phyloP scores from a whole-genome alignment of 2,113 vertebrate species.

The Trogon melanurus region DNA sequence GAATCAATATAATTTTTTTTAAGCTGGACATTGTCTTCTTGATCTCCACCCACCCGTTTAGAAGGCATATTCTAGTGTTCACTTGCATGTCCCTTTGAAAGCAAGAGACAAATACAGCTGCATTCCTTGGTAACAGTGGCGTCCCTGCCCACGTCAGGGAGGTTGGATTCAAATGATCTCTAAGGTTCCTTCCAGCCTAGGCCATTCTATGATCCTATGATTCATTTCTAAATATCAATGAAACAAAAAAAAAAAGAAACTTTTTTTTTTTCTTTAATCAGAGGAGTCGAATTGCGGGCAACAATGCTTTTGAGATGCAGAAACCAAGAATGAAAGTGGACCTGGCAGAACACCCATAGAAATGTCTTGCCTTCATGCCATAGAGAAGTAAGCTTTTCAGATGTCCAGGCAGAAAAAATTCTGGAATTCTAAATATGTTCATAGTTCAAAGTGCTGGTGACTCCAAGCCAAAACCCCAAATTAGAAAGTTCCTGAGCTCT shows the following conservation, averaged over 20 bases:
- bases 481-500: not conserved
- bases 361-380: not conserved
- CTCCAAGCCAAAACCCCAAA: slow-evolving; percentile 33
- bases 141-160: too few species aligned
- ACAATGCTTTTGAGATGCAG: not conserved
- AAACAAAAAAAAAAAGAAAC: not conserved
- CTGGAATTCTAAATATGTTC: slow-evolving; percentile 23
- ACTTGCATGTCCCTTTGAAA: not conserved
- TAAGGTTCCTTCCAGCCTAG: too few species aligned
- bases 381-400: not conserved
- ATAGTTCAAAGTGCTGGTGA: not conserved
- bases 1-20: not conserved
- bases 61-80: not conserved
- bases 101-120: not conserved
- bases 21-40: not conserved
- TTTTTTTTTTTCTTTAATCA: not conserved
- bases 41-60: not conserved
- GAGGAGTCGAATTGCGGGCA: not conserved
- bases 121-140: not conserved
- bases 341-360: not conserved
- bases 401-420: not conserved
- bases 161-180: too few species aligned
- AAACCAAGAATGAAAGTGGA: not conserved
- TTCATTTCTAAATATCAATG: not conserved
- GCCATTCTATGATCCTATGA: too few species aligned